phyloP scores from a whole-genome alignment of 2,797 vertebrate genomes.

The Brachymystax lenok region DNA sequence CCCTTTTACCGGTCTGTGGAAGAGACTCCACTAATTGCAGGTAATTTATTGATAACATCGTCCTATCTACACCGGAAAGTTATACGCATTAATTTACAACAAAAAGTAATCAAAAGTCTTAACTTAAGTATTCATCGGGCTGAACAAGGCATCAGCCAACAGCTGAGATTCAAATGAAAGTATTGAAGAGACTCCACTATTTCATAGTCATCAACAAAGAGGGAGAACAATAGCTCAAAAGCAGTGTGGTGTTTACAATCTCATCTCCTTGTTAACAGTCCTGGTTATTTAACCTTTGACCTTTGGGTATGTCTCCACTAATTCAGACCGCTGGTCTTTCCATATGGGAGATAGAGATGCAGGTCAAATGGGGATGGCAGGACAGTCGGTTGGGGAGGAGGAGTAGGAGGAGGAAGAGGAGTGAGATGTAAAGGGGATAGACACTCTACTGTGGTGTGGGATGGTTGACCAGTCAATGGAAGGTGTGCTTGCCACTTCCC shows the following conservation, averaged over 20 bases:
- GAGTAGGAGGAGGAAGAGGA: background rate
- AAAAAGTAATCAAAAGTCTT: background rate
- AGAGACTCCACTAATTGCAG: background rate
- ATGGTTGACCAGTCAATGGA: conserved; percentile 55
- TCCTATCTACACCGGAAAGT: background rate
- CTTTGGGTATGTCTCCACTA: conserved; percentile 53
- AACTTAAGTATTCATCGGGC: background rate
- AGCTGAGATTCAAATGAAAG: no score
- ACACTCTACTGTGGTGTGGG: no score
- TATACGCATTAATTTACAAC: background rate
- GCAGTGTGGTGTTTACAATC: conserved; percentile 49
- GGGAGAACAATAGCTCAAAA: conserved; percentile 35
- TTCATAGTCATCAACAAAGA: conserved; percentile 11
- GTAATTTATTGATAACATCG: background rate
- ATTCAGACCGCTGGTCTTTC: conserved; percentile 44
- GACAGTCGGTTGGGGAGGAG: conserved; percentile 47
- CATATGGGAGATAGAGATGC: conserved; percentile 57
- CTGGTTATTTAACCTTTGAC: conserved; percentile 78
- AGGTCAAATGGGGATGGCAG: conserved; percentile 61
- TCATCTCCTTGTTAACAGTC: conserved; percentile 66
- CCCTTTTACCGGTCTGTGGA: background rate
- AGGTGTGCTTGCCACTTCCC: conserved; percentile 49
- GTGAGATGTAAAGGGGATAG: no score
- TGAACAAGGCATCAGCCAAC: background rate
- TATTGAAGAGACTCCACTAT: no score